Evolutionary conservation across 2,888 invertebrate species (phyloP).

Genomic region (Tiphia femorata): DNA sequence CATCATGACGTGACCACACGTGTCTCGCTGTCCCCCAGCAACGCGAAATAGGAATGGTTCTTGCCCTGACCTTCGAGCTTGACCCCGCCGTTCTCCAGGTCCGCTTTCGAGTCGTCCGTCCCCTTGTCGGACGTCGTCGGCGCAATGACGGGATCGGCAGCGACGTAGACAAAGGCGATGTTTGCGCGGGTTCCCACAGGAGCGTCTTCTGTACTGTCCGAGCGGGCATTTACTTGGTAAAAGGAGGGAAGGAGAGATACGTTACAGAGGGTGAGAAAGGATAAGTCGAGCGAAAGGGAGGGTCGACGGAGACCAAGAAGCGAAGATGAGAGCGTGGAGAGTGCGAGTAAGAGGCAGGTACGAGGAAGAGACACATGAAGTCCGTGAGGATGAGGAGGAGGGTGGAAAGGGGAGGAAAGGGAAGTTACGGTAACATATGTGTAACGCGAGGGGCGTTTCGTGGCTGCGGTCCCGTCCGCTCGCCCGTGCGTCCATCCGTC

Average conservation of each 20-base stretch:
- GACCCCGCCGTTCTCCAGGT: too few relatives aligned
- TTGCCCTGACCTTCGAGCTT: constrained; percentile 19
- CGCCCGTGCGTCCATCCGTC: too few relatives aligned
- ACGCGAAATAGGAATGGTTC: too few relatives aligned
- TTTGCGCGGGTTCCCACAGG: constrained; percentile 46
- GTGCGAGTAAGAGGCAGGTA: constrained; percentile 27
- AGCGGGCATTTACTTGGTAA: constrained; percentile 41
- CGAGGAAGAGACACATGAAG: constrained; percentile 17
- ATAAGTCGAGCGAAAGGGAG: constrained; percentile 32
- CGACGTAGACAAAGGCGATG: constrained; percentile 26
- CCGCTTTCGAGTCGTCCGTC: neutral
- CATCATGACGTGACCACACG: too few relatives aligned
- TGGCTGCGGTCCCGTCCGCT: constrained; percentile 62
- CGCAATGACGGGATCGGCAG: constrained; percentile 14
- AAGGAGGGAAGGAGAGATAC: neutral
- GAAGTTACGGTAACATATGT: constrained; percentile 64
- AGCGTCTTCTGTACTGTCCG: constrained; percentile 48
- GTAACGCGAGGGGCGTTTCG: constrained; percentile 68
- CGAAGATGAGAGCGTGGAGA: neutral
- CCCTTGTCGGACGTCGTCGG: constrained; percentile 2
- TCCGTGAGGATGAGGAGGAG: constrained; percentile 21
- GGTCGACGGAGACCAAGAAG: neutral
- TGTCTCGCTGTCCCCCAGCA: too few relatives aligned
- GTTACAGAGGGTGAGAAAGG: neutral
- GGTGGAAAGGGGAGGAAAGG: constrained; percentile 34